Base-by-base conservation (phyloP, 2,113 vertebrate genomes). In the Galbula dea region DNA sequence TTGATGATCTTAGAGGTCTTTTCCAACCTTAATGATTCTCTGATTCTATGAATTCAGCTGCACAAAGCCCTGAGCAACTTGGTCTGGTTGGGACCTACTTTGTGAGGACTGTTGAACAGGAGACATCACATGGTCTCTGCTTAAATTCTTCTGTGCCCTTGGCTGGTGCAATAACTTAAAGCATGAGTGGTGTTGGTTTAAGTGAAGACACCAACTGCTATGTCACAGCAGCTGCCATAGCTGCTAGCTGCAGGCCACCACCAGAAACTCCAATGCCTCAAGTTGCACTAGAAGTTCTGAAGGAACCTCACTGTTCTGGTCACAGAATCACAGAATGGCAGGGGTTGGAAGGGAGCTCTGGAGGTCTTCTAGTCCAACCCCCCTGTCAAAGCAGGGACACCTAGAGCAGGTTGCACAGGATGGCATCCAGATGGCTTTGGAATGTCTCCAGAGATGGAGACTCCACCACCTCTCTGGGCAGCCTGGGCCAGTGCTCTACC, bases 121-220 rank as follows among this genome's bases (percentile, higher is more conserved):
- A 81, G 36, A 55, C 3, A 1, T 63, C n/a, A n/a, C 0, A 0
- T 6, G 1, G 34, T 30, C 45, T 41, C 48, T 29, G 22, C 71
- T 75, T 63, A 59, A 39, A 52, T 27, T 65, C n/a, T 75, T 68
- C 49, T 17, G 0, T 12, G 39, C 48, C 2, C 1, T 12, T 13
- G 37, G 51, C 65, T 86, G 39, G 48, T 0, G 0, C 57, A 82
- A 48, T 63, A 84, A 55, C 48, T 75, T 52, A 85, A 65, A 72
- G 62, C 62, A 22, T 5, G 27, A 95, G 45, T 34, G 58, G 27
- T 37, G 43, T n/a, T 89, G 63, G 73, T 89, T 92, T 90, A 90
- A 91, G 92, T 88, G 77, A 80, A 93, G 75, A 83, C 67, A 76
- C 85, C 83, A 48, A 43, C 62, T 94, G 59, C 90, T 95, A 92